Conservation (phyloP, 1,140 invertebrate species). For the Apis laboriosa region DNA sequence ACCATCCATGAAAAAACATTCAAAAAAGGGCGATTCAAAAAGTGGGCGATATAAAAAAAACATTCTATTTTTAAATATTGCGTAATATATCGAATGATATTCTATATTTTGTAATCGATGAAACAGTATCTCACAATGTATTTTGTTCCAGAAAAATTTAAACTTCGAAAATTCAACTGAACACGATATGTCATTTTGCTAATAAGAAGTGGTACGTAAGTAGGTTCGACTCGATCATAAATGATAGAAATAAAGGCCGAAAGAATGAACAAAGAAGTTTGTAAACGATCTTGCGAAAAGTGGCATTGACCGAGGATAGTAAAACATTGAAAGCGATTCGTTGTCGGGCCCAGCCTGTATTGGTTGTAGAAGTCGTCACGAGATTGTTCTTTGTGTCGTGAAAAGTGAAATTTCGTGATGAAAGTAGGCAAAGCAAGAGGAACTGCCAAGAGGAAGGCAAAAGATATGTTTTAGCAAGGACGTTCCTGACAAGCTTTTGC, state of each 20-base stretch:
- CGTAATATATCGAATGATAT: background rate
- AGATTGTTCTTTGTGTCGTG: constrained; percentile 45
- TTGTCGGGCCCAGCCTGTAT: background rate
- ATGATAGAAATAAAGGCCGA: background rate
- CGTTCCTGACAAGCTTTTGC: background rate
- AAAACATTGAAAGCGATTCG: constrained; percentile 59
- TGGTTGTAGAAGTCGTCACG: background rate
- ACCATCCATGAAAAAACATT: background rate
- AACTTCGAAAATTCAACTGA: background rate
- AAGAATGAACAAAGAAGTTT: too few species aligned
- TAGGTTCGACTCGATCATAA: too few species aligned
- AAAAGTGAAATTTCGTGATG: constrained; percentile 75
- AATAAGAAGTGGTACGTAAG: too few species aligned
- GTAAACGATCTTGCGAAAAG: constrained; percentile 41
- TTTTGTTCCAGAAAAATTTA: background rate
- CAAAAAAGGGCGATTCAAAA: background rate
- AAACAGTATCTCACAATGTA: background rate
- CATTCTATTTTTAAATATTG: constrained; percentile 4
- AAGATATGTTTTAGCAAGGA: constrained; percentile 17
- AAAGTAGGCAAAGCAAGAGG: constrained; percentile 66
- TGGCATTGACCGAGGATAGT: constrained; percentile 69
- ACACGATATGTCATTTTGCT: background rate
- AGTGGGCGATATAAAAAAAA: background rate
- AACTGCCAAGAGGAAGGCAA: constrained; percentile 22
- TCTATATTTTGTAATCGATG: constrained; percentile 6